These are phyloP conservation scores for Megalops atlanticus DNA, from an alignment of 2,113 vertebrate genomes.

Conservation along the genomic window DNA sequence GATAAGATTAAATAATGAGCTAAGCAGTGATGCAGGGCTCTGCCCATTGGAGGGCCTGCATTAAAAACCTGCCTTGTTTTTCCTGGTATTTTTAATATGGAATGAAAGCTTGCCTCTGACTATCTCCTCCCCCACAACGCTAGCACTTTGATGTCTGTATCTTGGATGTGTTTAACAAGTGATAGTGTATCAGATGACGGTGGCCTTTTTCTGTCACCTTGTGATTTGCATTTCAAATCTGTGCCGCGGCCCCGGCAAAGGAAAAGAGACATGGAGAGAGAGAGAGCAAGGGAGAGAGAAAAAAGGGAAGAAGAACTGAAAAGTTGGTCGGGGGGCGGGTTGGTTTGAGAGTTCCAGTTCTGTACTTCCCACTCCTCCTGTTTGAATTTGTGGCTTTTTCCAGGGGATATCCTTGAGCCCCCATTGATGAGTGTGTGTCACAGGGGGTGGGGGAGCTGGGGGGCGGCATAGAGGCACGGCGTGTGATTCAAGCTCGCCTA, in stretches of 20 bases:
- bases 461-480: background rate
- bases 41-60: too few relatives aligned
- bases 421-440: constrained; percentile 15
- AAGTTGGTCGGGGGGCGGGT: too few relatives aligned
- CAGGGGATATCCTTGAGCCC: constrained; percentile 20
- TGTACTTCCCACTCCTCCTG: background rate
- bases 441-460: constrained; percentile 26
- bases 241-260: constrained; percentile 40
- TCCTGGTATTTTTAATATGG: background rate
- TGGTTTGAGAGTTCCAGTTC: too few relatives aligned
- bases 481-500: constrained; percentile 56
- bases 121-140: constrained; percentile 19
- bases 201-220: constrained; percentile 56
- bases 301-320: too few relatives aligned
- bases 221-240: constrained; percentile 66
- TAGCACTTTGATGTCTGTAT: constrained; percentile 59
- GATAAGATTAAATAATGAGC: too few relatives aligned
- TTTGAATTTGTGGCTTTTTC: constrained; percentile 42
- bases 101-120: constrained; percentile 11
- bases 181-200: constrained; percentile 63
- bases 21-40: too few relatives aligned
- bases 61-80: background rate
- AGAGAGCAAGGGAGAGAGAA: background rate
- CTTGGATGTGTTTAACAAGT: constrained; percentile 55
- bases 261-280: background rate